Conservation (phyloP, 2,113 vertebrate genomes). For the Scortum barcoo region DNA sequence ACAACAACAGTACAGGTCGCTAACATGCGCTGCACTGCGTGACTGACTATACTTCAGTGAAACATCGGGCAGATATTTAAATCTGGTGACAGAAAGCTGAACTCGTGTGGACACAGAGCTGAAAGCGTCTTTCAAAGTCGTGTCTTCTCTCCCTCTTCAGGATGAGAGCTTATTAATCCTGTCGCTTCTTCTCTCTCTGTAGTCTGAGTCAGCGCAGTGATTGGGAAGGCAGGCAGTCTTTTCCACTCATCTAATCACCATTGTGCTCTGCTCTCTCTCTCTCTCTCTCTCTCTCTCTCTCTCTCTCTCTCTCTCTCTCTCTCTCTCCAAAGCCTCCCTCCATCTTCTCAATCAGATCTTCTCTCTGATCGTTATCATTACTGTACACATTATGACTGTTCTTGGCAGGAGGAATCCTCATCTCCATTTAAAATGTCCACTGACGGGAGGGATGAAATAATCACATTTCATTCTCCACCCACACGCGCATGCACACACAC, state of each 20-base stretch:
- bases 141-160: background rate
- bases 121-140: background rate
- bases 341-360: slow-evolving; percentile 19
- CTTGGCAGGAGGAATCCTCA: slow-evolving; percentile 33
- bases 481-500: slow-evolving; percentile 30
- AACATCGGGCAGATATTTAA: background rate
- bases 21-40: too few relatives aligned
- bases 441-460: background rate
- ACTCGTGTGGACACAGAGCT: too few relatives aligned
- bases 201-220: slow-evolving; percentile 8
- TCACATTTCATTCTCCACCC: background rate
- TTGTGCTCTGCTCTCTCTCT: background rate
- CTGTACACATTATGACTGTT: slow-evolving; percentile 1
- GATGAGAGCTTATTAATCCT: background rate
- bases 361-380: slow-evolving; percentile 38
- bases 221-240: background rate
- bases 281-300: background rate
- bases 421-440: slow-evolving; percentile 31
- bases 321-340: background rate
- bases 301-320: background rate
- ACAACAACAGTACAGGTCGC: too few relatives aligned
- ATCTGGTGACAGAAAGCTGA: too few relatives aligned
- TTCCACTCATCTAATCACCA: slow-evolving; percentile 12
- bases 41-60: background rate
- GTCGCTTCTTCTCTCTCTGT: background rate